Base-by-base conservation (phyloP, 2,797 vertebrate genomes). In the Poecilia gillii region DNA sequence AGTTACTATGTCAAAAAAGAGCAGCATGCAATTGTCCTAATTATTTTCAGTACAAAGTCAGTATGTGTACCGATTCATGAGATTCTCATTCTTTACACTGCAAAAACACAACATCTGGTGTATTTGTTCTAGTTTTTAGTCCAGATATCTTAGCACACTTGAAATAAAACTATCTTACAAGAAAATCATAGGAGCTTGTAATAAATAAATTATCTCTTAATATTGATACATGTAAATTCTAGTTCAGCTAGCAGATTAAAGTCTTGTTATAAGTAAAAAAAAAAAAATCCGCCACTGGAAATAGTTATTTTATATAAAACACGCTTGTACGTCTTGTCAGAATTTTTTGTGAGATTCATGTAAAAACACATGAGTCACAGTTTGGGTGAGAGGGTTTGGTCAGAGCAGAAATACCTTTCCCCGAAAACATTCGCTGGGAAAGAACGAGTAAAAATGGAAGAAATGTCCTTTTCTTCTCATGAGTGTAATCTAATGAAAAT, bases 381-480 rank as follows among this genome's bases (percentile, higher is more conserved):
- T 71, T 28, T 71, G 36, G 23, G 25, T 43, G 25, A 82, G 75
- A 71, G 74, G 78, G 75, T 74, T 72, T 28, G 75, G 70, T 83
- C 83, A 72, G 11, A 39, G 51, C 23, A 77, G 49, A 82, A 84
- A 84, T 57, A 85, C 53, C 64, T 84, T 73, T 31, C 13, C 20
- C 2, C 62, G 31, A 77, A 79, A 83, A 84, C 55, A 81, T 81
- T 79, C 79, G 45, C 78, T 79, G 75, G 25, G 81, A 72, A 66
- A 76, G 62, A 84, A 73, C 55, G 71, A 31, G 23, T 18, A 45
- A 62, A 80, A 13, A 6, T 11, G 25, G 23, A 80, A 77, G 46
- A 0, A 4, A 20, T 18, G 16, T 51, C 39, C 66, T 33, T 57
- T 28, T 41, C 16, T 49, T 70, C 57, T 57, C 14, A 55, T 78